phyloP scores from a whole-genome alignment of 2,797 vertebrate species.

The Chelmon rostratus region DNA sequence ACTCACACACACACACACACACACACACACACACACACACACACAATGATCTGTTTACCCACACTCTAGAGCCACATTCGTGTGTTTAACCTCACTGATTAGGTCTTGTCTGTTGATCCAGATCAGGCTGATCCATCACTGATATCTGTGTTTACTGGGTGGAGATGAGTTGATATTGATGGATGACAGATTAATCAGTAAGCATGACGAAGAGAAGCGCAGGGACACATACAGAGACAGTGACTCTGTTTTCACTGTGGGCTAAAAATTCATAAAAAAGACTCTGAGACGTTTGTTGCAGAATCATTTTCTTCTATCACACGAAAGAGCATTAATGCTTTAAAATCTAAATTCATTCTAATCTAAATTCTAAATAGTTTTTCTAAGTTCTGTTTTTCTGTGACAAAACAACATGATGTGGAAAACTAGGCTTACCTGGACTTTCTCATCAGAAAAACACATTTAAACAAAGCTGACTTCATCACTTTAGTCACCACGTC shows the following conservation, averaged over 20 bases:
- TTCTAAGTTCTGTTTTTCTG: background rate
- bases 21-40: slow-evolving; percentile 9
- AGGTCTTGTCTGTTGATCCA: slow-evolving; percentile 58
- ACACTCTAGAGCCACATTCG: slow-evolving; percentile 61
- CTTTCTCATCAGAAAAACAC: background rate
- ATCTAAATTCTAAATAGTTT: background rate
- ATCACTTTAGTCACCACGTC: no score
- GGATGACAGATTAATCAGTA: slow-evolving; percentile 73
- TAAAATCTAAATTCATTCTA: background rate
- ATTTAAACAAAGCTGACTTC: background rate
- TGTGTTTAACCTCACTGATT: slow-evolving; percentile 78
- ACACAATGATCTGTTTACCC: slow-evolving; percentile 68
- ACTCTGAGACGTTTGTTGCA: no score
- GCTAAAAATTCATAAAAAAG: background rate
- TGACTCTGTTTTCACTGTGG: background rate
- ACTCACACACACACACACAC: slow-evolving; percentile 26
- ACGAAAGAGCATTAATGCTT: background rate
- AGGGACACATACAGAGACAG: slow-evolving; percentile 5
- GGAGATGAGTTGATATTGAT: slow-evolving; percentile 70
- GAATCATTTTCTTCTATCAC: background rate
- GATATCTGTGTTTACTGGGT: slow-evolving; percentile 69
- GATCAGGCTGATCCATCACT: slow-evolving; percentile 72
- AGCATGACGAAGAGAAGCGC: slow-evolving; percentile 29
- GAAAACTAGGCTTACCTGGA: background rate
- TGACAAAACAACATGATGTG: background rate